These are phyloP conservation scores for Caenorhabditis panamensis DNA, from an alignment of 2,888 invertebrate genomes.

Conservation along the genomic window DNA sequence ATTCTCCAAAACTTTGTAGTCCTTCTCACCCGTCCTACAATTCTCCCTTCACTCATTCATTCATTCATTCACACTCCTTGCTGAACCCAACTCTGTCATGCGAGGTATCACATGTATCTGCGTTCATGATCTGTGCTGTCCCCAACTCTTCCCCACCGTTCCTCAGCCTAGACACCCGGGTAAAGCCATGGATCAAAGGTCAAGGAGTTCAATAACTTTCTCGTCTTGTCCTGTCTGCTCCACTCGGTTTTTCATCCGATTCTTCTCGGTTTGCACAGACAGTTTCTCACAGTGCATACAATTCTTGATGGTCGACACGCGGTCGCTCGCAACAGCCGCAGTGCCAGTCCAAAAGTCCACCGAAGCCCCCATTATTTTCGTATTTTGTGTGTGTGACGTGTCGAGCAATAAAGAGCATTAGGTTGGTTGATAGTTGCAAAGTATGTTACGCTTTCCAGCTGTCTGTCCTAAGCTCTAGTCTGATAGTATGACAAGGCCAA, in stretches of 20 bases:
- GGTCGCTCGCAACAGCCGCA: neutral
- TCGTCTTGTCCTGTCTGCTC: neutral
- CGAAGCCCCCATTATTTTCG: neutral
- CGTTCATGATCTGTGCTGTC: neutral
- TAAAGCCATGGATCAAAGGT: neutral
- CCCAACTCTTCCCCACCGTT: neutral
- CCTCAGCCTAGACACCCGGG: neutral
- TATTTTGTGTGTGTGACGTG: neutral
- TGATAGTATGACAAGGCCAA: neutral
- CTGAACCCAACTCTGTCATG: neutral
- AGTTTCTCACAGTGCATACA: slow-evolving; percentile 8
- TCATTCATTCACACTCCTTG: neutral
- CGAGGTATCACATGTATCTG: neutral
- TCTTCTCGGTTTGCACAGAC: slow-evolving; percentile 9
- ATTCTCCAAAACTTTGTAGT: no score
- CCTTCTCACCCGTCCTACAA: no score
- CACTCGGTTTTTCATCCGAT: neutral
- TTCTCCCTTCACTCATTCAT: no score
- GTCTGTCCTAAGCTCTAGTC: slow-evolving; percentile 1
- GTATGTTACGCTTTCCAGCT: neutral
- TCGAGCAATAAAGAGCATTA: neutral
- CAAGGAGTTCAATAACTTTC: slow-evolving; percentile 17
- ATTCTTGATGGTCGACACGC: neutral
- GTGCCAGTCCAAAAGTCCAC: slow-evolving; percentile 2
- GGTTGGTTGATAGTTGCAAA: neutral